Conservation (phyloP, 1,140 invertebrate genomes). For the Periplaneta americana region DNA sequence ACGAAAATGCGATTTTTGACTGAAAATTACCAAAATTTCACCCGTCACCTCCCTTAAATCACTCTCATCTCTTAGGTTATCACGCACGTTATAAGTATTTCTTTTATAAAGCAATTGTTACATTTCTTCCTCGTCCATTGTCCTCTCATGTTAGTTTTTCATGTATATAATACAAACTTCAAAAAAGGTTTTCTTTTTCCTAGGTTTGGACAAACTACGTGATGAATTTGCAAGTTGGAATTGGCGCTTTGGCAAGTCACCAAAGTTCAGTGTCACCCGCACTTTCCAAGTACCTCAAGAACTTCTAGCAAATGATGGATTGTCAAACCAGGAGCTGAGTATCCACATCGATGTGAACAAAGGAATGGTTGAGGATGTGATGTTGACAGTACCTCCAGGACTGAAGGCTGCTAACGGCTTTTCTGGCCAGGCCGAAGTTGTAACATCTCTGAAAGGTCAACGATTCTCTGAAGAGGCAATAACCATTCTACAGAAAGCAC, state of each 20-base stretch:
- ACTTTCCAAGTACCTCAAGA: conserved; percentile 23
- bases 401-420: conserved; percentile 17
- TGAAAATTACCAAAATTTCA: no score
- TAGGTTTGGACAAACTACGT: conserved; percentile 59
- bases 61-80: no score
- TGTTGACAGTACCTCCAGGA: conserved; percentile 23
- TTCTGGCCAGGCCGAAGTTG: conserved; percentile 16
- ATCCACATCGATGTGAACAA: conserved; percentile 24
- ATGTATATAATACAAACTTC: no score
- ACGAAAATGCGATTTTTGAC: no score
- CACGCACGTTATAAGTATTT: no score
- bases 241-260: conserved; percentile 85
- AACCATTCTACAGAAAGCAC: conserved; percentile 14
- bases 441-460: conserved; percentile 22
- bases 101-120: no score
- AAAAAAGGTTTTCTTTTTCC: conserved; percentile 21
- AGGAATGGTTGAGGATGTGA: conserved; percentile 26
- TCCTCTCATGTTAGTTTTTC: no score
- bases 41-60: no score
- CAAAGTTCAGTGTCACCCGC: conserved; percentile 63
- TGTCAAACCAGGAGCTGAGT: conserved; percentile 15
- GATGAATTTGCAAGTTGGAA: conserved; percentile 72
- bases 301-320: background rate
- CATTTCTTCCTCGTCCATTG: no score
- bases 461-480: conserved; percentile 24